phyloP scores from a whole-genome alignment of 2,797 vertebrate genomes.

The Melanotaenia nigrans region DNA sequence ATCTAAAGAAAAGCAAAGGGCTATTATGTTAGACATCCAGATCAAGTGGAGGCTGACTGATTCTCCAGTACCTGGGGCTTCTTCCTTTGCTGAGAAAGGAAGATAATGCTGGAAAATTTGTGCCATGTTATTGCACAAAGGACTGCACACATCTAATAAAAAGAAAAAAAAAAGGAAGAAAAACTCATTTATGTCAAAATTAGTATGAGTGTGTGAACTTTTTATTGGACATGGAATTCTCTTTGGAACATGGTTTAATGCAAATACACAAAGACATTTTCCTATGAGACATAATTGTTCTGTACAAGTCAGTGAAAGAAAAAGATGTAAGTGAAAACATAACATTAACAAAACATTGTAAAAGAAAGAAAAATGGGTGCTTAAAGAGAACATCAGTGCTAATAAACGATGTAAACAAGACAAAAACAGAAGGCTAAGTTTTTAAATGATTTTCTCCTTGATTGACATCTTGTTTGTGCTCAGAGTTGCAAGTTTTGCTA shows the following conservation, averaged over 20 bases:
- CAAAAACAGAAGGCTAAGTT: constrained; percentile 53
- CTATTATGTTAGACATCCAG: constrained; percentile 69
- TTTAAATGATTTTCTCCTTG: constrained; percentile 54
- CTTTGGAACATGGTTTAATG: constrained; percentile 51
- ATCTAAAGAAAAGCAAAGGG: constrained; percentile 84
- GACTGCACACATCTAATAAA: constrained; percentile 55
- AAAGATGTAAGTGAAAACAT: constrained; percentile 35
- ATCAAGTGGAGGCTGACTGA: constrained; percentile 35
- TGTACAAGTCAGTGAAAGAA: constrained; percentile 72
- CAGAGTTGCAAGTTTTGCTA: constrained; percentile 8
- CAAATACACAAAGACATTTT: constrained; percentile 15
- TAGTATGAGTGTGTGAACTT: constrained; percentile 67
- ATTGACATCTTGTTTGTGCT: constrained; percentile 17
- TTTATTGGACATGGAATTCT: constrained; percentile 62
- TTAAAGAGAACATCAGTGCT: constrained; percentile 56
- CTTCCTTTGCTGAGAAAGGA: constrained; percentile 13
- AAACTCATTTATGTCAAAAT: constrained; percentile 73
- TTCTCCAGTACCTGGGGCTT: constrained; percentile 25
- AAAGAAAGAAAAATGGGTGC: constrained; percentile 46
- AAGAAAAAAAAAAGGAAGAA: constrained; percentile 27
- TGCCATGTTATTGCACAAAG: constrained; percentile 53
- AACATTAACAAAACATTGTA: constrained; percentile 53
- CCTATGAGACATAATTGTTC: constrained; percentile 29
- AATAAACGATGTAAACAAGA: constrained; percentile 64
- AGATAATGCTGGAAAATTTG: constrained; percentile 15